Evolutionary conservation across 2,888 invertebrate species (phyloP).

Genomic region (Philonicus albiceps): DNA sequence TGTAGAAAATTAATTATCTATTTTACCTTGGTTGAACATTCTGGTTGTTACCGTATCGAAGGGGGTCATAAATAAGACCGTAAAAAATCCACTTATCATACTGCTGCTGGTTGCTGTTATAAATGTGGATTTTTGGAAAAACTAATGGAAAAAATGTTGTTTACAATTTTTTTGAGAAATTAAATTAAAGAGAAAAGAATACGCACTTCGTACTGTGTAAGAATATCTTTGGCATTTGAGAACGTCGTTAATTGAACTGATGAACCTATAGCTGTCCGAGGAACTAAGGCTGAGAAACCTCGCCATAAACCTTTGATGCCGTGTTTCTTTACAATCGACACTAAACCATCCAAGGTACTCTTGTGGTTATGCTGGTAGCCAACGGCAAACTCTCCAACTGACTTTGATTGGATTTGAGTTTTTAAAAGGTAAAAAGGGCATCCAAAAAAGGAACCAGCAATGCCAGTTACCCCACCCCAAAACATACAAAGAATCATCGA

Average conservation of each 20-base stretch:
- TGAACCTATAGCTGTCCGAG: conserved; percentile 82
- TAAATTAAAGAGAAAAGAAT: neutral
- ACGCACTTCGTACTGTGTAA: conserved; percentile 55
- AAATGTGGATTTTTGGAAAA: conserved; percentile 63
- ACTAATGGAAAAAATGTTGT: conserved; percentile 38
- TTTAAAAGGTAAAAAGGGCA: conserved; percentile 84
- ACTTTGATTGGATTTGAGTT: conserved; percentile 81
- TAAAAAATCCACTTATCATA: conserved; percentile 77
- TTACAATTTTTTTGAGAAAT: neutral
- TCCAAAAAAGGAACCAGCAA: conserved; percentile 72
- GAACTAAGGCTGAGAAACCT: conserved; percentile 76
- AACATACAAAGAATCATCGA: conserved; percentile 51
- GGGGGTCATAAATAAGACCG: conserved; percentile 82
- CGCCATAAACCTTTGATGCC: conserved; percentile 77
- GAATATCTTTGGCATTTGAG: conserved; percentile 68
- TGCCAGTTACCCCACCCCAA: conserved; percentile 67
- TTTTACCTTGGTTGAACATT: conserved; percentile 84
- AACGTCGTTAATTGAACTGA: conserved; percentile 85
- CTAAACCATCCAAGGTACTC: conserved; percentile 66
- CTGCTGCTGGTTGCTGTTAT: conserved; percentile 73
- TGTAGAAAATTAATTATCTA: conserved; percentile 38
- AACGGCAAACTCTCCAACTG: conserved; percentile 75
- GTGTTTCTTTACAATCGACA: conserved; percentile 65
- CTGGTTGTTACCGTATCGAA: conserved; percentile 88
- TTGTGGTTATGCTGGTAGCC: conserved; percentile 81